Evolutionary conservation across 2,113 vertebrate species (phyloP), one percentile per base, ranked within the genome.

Genomic region (Oenanthe melanoleuca): DNA sequence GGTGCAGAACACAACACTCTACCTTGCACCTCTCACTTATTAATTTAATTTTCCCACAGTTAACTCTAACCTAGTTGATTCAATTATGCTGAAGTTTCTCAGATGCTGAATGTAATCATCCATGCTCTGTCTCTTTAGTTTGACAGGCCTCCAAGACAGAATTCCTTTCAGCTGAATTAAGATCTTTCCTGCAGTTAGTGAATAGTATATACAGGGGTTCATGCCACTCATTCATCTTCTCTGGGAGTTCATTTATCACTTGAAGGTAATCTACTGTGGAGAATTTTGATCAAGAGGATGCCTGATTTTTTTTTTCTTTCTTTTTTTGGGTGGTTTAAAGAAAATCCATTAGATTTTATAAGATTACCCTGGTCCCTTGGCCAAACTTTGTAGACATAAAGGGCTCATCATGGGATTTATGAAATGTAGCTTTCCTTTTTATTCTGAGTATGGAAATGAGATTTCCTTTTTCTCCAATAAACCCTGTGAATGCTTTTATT

Each of bases 171-270:
- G 91, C 42, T 72, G 93, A 94, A 97, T 96, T 88, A 94, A 96
- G 95, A 96, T 91, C 92, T 96, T 94, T 95, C 63, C 74, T 5
- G 14, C 70, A 87, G 95, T 92, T 82, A 92, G 92, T 89, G 93
- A 92, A 45, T 14, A 79, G 86, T 92, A 61, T 87, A 89, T 87
- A 92, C 84, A 91, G 59, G 73, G 77, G 65, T 80, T 94, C 86
- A 70, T 9, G 57, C 88, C 92, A 82, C 88, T 97, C 93, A 96
- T 96, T 96, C 93, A 87, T 96, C 95, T 96, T 93, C 93, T 69
- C 73, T 14, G 4, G 77, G 75, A 91, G 83, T 95, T 96, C 91
- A 96, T 96, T 93, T 96, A 95, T 96, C 95, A 96, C 73, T 89
- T 4, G 14, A 90, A 91, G 80, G 73, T 94, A 95, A 97, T 96